Base-by-base conservation (phyloP, 2,797 vertebrate genomes). In the Urophycis tenuis region DNA sequence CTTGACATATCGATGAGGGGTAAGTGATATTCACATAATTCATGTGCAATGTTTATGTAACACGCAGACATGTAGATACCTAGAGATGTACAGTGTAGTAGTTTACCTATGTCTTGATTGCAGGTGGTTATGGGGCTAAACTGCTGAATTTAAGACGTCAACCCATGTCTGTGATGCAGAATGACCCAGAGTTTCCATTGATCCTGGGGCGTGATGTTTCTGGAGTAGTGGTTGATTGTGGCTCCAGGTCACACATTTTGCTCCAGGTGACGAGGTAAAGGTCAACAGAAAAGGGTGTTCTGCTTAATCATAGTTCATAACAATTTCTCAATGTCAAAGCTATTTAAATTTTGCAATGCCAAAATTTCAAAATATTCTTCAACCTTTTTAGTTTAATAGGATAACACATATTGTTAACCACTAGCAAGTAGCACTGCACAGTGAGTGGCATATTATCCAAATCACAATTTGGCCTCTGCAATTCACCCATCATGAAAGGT, bases 1-100 rank as follows among this genome's bases (percentile, higher is more conserved):
- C 93, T 98, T 80, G 96, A 97, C 85, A 84, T 96, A 71, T 92
- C 94, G 75, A 97, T 98, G 96, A 92, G 95, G 93, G 94, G 96
- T 97, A 93, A 95, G 95, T 94, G 35, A 17, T 36, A 19, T 75
- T 11, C 60, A 41, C 39, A 41, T 15, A 12, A 12, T 41, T 41
- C 39, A 19, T 30, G 3, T 49, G 45, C 3, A 30, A 36, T 64
- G 0, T 36, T 36, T 22, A 73, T 11, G 36, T 12, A 10, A 25
- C 25, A 12, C 25, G 5, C 30, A 72, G 35, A 31, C 3, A 30
- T 2, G 31, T 73, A 25, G 7, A 17, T 45, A 25, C 1, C 0
- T 8, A 33, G 1, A 22, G 6, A 22, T 35, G 32, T 17, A 11
- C 69, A 5, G 29, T 0, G 12, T 22, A 49, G 34, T 11, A 5